Conservation (phyloP, 2,797 vertebrate genomes). For the Peromyscus aztecus region DNA sequence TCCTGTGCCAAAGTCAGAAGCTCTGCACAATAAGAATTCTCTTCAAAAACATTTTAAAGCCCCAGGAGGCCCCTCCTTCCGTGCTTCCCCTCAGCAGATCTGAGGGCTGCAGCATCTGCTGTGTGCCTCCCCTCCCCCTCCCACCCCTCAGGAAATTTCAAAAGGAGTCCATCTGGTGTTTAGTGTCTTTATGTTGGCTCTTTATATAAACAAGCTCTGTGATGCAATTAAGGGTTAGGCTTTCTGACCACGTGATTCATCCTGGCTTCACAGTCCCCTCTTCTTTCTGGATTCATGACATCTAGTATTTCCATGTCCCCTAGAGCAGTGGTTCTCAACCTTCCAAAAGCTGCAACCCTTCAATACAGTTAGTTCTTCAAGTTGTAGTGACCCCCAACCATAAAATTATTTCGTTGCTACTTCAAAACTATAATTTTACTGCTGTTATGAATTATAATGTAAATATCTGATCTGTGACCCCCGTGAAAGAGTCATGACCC, state of each 20-base stretch:
- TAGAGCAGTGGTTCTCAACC: not conserved
- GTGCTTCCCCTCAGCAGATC: not conserved
- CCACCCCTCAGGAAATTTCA: not conserved
- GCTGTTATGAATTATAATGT: not conserved
- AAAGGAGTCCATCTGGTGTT: slow-evolving; percentile 35
- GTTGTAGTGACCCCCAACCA: not conserved
- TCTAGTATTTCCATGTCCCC: not conserved
- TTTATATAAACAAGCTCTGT: slow-evolving; percentile 3
- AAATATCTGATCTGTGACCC: not conserved
- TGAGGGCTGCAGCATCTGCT: not conserved
- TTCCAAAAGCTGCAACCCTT: not conserved
- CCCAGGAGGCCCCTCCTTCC: not conserved
- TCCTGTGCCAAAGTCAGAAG: not conserved
- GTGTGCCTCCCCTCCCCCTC: no score
- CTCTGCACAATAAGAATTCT: not conserved
- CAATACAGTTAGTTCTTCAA: not conserved
- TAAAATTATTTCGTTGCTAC: not conserved
- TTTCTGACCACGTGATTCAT: not conserved
- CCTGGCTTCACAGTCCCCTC: not conserved
- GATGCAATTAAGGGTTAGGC: not conserved
- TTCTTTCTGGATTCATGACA: not conserved
- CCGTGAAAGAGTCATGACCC: not conserved
- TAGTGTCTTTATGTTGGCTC: not conserved
- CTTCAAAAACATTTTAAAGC: not conserved
- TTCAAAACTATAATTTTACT: not conserved